Percentiles rank a stretch among this genome's conserved stretches.
phyloP scores from a whole-genome alignment of 2,113 vertebrate genomes.

The Micromys minutus region DNA sequence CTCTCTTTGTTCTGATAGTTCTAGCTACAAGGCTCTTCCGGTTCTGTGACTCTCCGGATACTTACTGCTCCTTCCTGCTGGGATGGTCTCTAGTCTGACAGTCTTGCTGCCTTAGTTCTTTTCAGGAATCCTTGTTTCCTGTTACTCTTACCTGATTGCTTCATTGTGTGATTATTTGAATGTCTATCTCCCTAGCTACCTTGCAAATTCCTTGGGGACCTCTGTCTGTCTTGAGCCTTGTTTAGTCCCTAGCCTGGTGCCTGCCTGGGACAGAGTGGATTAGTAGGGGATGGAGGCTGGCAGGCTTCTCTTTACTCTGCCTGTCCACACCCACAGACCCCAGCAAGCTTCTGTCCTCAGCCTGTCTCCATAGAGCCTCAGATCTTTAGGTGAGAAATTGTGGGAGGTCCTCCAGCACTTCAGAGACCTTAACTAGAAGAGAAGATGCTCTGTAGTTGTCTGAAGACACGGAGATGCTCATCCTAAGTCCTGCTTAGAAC shows the following conservation, averaged over 20 bases:
- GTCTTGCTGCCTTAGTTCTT: neutral
- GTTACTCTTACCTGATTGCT: neutral
- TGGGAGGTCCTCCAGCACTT: slow-evolving; percentile 32
- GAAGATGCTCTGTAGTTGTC: neutral
- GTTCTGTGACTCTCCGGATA: neutral
- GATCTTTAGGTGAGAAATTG: neutral
- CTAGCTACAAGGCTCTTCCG: neutral
- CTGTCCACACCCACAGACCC: neutral
- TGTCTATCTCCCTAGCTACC: neutral
- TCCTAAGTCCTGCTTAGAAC: neutral
- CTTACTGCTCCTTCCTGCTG: neutral
- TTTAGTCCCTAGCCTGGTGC: neutral
- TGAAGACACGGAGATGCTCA: neutral
- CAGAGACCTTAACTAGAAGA: neutral
- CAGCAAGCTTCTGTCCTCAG: neutral
- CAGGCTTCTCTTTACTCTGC: neutral
- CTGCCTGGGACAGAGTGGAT: neutral
- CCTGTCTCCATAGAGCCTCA: neutral
- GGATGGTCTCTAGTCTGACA: neutral
- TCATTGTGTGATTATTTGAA: neutral
- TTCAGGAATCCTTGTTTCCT: neutral
- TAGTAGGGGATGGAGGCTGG: neutral
- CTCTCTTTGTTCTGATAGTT: neutral
- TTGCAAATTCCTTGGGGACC: neutral
- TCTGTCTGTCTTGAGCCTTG: neutral